A percentile compares a stretch with the other conserved stretches of the same genome.
phyloP scores from a whole-genome alignment of 2,888 invertebrate species.

The Meiosimyza decipiens region DNA sequence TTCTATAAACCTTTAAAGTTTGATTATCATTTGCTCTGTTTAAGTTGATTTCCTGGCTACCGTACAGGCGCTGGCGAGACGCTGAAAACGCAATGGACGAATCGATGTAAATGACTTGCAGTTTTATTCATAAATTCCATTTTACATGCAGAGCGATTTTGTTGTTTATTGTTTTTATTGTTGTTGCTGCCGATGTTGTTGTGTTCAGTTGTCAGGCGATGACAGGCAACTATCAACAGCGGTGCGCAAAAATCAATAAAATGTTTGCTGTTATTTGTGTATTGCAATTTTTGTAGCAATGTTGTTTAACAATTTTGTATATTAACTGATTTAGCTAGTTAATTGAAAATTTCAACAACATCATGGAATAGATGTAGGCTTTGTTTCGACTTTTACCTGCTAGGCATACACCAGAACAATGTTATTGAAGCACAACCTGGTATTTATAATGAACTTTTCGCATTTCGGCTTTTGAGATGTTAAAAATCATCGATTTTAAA shows the following conservation, averaged over 20 bases:
- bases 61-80: background rate
- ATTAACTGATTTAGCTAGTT: conserved; percentile 17
- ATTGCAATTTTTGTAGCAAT: conserved; percentile 32
- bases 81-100: background rate
- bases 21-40: conserved; percentile 8
- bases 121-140: conserved; percentile 14
- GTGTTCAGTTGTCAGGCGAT: conserved; percentile 40
- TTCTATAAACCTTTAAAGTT: conserved; percentile 6
- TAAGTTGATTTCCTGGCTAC: background rate
- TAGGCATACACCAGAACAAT: background rate
- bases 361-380: background rate
- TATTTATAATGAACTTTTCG: no score
- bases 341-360: no score
- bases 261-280: conserved; percentile 31
- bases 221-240: conserved; percentile 40
- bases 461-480: no score
- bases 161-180: conserved; percentile 29
- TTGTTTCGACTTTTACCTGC: conserved; percentile 42
- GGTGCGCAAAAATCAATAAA: conserved; percentile 29
- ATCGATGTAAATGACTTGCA: conserved; percentile 29
- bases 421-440: background rate
- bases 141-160: conserved; percentile 22
- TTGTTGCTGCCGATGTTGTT: conserved; percentile 47
- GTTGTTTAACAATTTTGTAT: conserved; percentile 32
- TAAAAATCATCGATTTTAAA: no score